phyloP scores from a whole-genome alignment of 2,113 vertebrate species.

The Potamarius usumacintae region DNA sequence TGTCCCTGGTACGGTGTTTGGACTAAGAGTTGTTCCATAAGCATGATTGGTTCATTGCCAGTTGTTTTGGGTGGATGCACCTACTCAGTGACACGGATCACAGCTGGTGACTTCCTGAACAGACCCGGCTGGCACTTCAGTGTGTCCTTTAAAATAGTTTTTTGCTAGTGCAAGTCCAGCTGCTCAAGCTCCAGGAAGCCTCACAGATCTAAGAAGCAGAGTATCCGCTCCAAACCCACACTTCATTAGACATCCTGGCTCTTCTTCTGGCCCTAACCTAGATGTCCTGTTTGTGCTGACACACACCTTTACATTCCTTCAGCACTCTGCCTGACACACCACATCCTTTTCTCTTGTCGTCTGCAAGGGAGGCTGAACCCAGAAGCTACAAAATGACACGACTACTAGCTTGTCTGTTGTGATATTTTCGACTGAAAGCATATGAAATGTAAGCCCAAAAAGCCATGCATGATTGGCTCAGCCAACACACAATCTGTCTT shows the following conservation, averaged over 20 bases:
- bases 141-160: not conserved
- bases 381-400: conserved; percentile 9
- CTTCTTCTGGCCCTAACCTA: conserved; percentile 4
- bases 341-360: not conserved
- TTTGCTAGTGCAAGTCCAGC: not conserved
- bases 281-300: conserved; percentile 5
- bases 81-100: not conserved
- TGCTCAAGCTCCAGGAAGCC: conserved; percentile 13
- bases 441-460: conserved; percentile 52
- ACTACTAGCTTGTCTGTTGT: conserved; percentile 52
- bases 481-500: conserved; percentile 56
- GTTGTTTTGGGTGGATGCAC: not conserved
- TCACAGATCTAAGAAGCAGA: not conserved
- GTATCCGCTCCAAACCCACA: not conserved
- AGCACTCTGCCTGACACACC: conserved; percentile 3
- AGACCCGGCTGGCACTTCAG: not conserved
- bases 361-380: not conserved
- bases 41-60: not conserved
- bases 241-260: conserved; percentile 10
- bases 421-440: conserved; percentile 50
- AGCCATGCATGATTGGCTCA: conserved; percentile 40
- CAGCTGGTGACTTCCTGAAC: not conserved
- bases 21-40: not conserved
- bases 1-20: not conserved
- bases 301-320: conserved; percentile 32